Evolutionary conservation across 1,140 invertebrate species (phyloP).

Genomic region (Lamellibrachia luymesi): DNA sequence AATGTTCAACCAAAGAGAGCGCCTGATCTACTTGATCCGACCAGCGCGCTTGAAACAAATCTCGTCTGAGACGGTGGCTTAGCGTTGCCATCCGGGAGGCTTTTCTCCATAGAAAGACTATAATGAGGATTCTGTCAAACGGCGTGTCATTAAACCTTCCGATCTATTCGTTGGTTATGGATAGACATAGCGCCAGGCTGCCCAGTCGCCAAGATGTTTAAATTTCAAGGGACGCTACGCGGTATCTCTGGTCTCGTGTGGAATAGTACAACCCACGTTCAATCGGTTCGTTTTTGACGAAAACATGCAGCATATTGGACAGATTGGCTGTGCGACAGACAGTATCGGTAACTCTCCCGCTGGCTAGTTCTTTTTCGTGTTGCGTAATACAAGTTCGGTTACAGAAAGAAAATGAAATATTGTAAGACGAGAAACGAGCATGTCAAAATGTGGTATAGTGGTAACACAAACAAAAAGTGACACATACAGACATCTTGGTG

Average conservation of each 20-base stretch:
- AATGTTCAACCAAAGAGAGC: not conserved
- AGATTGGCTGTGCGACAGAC: not conserved
- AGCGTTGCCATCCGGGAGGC: not conserved
- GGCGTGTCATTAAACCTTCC: not conserved
- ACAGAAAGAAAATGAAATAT: not conserved
- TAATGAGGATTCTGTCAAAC: conserved; percentile 1
- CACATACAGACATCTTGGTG: not conserved
- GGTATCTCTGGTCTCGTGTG: not conserved
- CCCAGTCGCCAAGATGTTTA: not conserved
- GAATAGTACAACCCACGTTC: not conserved
- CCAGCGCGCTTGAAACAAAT: not conserved
- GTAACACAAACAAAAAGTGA: not conserved
- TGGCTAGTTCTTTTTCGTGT: not conserved
- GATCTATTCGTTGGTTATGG: not conserved
- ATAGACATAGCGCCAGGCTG: not conserved
- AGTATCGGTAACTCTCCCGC: not conserved
- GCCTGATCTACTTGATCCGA: not conserved
- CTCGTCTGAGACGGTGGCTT: not conserved
- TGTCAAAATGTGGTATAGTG: not conserved
- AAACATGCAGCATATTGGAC: not conserved
- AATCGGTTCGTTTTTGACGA: not conserved
- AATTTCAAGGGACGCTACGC: not conserved
- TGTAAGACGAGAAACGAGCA: not conserved
- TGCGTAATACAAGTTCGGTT: not conserved
- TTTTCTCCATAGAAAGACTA: not conserved